These are phyloP conservation scores for Drosophila pandora DNA, from an alignment of 1,140 invertebrate genomes.

Conservation along the genomic window DNA sequence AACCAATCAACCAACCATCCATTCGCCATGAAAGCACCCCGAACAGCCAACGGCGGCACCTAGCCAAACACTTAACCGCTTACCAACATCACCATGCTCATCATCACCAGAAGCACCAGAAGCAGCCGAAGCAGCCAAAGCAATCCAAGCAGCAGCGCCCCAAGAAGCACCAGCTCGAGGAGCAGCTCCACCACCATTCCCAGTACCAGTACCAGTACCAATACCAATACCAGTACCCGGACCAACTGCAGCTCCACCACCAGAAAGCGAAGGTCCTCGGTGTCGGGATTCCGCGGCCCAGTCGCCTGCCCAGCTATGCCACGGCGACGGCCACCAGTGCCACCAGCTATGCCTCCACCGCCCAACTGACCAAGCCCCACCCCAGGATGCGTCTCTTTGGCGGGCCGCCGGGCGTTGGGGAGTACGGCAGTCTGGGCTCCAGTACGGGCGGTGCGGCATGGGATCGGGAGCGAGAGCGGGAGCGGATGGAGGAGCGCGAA, in stretches of 20 bases:
- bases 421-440: conserved; percentile 54
- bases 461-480: conserved; percentile 23
- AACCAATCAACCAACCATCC: conserved; percentile 56
- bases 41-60: conserved; percentile 83
- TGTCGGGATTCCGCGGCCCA: conserved; percentile 22
- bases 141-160: conserved; percentile 23
- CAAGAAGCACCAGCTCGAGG: conserved; percentile 16
- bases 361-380: conserved; percentile 55
- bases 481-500: neutral
- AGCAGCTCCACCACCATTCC: neutral
- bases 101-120: conserved; percentile 32
- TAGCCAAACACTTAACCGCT: conserved; percentile 80
- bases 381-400: conserved; percentile 41
- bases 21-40: conserved; percentile 62
- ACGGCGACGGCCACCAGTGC: conserved; percentile 71
- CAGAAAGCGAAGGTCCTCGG: conserved; percentile 2
- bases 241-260: conserved; percentile 1
- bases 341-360: conserved; percentile 71
- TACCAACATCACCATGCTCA: conserved; percentile 68
- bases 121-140: conserved; percentile 39
- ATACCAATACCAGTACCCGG: conserved; percentile 13
- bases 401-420: conserved; percentile 9
- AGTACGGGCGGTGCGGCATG: conserved; percentile 24
- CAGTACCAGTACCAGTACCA: conserved; percentile 17
- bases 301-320: conserved; percentile 64